Percentiles rank a stretch among this genome's conserved stretches.
Evolutionary conservation across 2,113 vertebrate genomes (phyloP).

Genomic region (Notarius lentiginosus): DNA sequence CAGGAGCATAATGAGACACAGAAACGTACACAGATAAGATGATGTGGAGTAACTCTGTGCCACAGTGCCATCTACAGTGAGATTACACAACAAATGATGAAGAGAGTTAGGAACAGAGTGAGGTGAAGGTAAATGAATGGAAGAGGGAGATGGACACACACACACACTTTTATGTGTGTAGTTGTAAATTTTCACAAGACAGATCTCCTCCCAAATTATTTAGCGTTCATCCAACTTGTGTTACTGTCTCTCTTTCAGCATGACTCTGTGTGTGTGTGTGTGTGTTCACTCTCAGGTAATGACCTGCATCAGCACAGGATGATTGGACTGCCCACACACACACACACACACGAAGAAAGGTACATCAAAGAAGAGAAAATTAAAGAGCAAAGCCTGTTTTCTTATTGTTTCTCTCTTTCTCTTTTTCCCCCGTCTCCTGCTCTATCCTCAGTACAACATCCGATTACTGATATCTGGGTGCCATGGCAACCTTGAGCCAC

Average conservation of each 20-base stretch:
- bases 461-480: slow-evolving; percentile 25
- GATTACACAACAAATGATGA: background rate
- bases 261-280: background rate
- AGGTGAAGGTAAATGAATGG: background rate
- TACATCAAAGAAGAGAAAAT: slow-evolving; percentile 36
- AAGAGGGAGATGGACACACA: background rate
- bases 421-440: slow-evolving; percentile 11
- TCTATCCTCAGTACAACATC: slow-evolving; percentile 30
- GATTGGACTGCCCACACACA: background rate
- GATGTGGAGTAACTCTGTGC: background rate
- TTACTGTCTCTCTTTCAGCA: background rate
- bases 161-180: background rate
- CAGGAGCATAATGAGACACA: slow-evolving; percentile 17
- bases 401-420: slow-evolving; percentile 4
- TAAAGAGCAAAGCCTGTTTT: slow-evolving; percentile 19
- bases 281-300: background rate
- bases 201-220: background rate
- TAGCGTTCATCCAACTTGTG: background rate
- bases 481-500: slow-evolving; percentile 30
- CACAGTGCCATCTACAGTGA: slow-evolving; percentile 45
- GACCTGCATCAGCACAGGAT: slow-evolving; percentile 2
- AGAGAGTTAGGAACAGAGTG: background rate
- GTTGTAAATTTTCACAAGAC: background rate
- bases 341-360: background rate
- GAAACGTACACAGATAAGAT: background rate